A percentile compares a stretch with the other conserved stretches of the same genome.
Conservation (phyloP, 1,140 invertebrate species). For the Olivierus martensii region DNA sequence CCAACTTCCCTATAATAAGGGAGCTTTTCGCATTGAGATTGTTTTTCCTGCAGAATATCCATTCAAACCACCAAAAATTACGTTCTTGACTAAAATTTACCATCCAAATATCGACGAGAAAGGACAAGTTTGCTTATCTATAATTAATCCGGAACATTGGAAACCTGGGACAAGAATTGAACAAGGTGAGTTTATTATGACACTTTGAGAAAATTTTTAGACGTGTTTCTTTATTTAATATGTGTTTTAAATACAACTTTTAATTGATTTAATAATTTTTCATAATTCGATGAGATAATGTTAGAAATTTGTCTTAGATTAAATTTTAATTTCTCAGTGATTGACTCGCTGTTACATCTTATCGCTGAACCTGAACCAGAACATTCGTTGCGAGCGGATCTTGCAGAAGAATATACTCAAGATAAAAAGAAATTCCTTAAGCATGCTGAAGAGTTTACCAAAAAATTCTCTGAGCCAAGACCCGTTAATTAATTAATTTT, state of each 20-base stretch:
- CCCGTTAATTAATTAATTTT: slow-evolving; percentile 71
- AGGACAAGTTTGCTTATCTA: slow-evolving; percentile 93
- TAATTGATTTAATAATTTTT: too few species aligned
- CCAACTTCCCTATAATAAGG: slow-evolving; percentile 95
- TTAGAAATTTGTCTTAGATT: too few species aligned
- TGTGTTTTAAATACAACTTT: too few species aligned
- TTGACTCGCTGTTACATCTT: slow-evolving; percentile 85
- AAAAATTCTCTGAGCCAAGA: slow-evolving; percentile 94
- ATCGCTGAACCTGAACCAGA: slow-evolving; percentile 98
- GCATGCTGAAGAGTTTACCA: slow-evolving; percentile 96
- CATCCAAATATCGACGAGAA: slow-evolving; percentile 99
- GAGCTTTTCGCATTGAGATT: slow-evolving; percentile 95
- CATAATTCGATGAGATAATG: too few species aligned
- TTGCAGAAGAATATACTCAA: slow-evolving; percentile 92
- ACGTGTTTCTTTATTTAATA: too few species aligned
- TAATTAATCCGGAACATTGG: slow-evolving; percentile 97
- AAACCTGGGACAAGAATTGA: slow-evolving; percentile 99
- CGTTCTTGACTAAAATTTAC: slow-evolving; percentile 98
- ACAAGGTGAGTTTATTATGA: slow-evolving; percentile 52
- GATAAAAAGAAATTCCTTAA: slow-evolving; percentile 96
- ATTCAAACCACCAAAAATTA: slow-evolving; percentile 97
- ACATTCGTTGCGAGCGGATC: slow-evolving; percentile 87
- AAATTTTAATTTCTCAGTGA: slow-evolving; percentile 50
- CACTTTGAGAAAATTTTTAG: too few species aligned
- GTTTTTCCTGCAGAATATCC: slow-evolving; percentile 98